Percentiles rank a stretch among this genome's conserved stretches.
Conservation (phyloP, 2,113 vertebrate species). For the Centrocercus urophasianus region DNA sequence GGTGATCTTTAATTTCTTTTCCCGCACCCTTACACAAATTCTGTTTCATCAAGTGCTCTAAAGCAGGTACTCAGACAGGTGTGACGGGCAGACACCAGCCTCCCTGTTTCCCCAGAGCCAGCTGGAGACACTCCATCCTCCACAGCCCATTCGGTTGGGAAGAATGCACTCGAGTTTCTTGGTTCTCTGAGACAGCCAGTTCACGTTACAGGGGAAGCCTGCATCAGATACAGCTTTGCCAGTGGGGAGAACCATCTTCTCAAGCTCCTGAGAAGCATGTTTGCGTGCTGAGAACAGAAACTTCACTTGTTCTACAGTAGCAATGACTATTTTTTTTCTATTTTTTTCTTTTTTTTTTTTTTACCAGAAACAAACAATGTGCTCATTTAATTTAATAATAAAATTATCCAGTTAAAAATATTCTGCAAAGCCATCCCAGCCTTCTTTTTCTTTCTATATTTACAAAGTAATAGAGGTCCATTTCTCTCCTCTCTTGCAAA, state of each 20-base stretch:
- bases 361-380: background rate
- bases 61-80: background rate
- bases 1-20: background rate
- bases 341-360: too few species aligned
- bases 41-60: background rate
- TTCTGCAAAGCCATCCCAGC: background rate
- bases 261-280: background rate
- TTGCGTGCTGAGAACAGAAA: background rate
- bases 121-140: background rate
- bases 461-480: background rate
- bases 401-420: accelerated
- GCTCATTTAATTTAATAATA: background rate
- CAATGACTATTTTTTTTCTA: background rate
- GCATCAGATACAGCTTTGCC: background rate
- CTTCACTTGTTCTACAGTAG: background rate
- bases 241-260: background rate
- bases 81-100: background rate
- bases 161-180: background rate
- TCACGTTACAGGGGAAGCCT: background rate
- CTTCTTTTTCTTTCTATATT: background rate
- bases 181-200: background rate
- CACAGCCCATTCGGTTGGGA: background rate
- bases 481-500: background rate
- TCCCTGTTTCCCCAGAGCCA: accelerated
- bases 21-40: background rate